These are phyloP conservation scores for Falco concolor DNA, from an alignment of 2,797 vertebrate species.

Conservation along the genomic window DNA sequence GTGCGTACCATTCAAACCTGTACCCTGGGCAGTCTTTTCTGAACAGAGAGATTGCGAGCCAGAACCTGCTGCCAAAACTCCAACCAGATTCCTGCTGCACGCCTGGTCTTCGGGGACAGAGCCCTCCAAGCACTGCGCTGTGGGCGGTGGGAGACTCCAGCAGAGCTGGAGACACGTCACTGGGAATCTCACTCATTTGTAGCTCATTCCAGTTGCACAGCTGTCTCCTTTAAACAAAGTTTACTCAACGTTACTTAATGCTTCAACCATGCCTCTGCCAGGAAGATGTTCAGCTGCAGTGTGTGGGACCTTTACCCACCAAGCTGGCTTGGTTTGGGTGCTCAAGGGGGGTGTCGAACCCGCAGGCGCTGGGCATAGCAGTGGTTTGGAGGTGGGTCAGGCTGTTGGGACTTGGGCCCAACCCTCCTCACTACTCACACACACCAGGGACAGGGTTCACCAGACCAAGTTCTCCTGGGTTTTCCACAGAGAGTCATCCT, in stretches of 20 bases:
- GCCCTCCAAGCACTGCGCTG: not conserved
- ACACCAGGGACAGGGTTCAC: not conserved
- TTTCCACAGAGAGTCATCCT: not conserved
- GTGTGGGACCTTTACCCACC: not conserved
- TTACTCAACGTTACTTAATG: not conserved
- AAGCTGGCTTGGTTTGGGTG: not conserved
- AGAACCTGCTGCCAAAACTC: not conserved
- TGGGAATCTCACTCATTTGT: constrained; percentile 32
- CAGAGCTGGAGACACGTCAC: not conserved
- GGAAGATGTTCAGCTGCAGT: not conserved
- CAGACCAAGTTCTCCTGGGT: not conserved
- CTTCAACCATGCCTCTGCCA: constrained; percentile 11
- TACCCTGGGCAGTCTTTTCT: not conserved
- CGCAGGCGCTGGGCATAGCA: not conserved
- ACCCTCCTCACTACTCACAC: not conserved
- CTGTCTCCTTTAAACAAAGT: constrained; percentile 62
- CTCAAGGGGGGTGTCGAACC: not conserved
- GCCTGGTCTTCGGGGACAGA: not conserved
- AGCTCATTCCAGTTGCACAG: constrained; percentile 54
- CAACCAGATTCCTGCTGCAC: not conserved
- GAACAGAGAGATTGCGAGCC: not conserved
- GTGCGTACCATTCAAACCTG: not conserved
- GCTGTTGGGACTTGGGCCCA: not conserved
- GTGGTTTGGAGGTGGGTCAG: not conserved
- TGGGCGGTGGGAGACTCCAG: constrained; percentile 44